Percentiles rank a stretch among this genome's conserved stretches.
Conservation (phyloP, 2,888 invertebrate genomes). For the Cynaeus angustus region DNA sequence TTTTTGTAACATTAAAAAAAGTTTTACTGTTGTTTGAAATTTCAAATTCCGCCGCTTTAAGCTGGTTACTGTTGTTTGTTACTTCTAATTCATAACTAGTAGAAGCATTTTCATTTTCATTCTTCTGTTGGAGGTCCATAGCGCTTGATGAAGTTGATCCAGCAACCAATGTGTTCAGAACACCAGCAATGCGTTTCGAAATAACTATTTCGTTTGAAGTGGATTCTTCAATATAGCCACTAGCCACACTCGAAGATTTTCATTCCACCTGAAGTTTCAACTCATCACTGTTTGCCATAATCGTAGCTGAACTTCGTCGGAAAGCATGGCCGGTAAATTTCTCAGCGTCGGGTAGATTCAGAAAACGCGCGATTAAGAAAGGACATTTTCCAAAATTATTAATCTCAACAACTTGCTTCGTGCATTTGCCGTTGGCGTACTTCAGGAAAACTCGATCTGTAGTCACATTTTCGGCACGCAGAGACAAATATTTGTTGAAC, state of each 20-base stretch:
- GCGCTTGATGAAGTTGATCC: neutral
- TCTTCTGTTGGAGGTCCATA: constrained; percentile 1
- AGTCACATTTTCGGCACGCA: neutral
- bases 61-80: constrained; percentile 8
- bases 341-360: constrained; percentile 41
- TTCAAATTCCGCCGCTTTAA: neutral
- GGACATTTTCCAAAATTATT: constrained; percentile 47
- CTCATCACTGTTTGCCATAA: neutral
- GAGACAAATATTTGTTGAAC: neutral
- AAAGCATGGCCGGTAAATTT: constrained; percentile 8
- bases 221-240: constrained; percentile 4
- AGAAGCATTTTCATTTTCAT: constrained; percentile 5
- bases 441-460: constrained; percentile 2
- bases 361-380: constrained; percentile 38
- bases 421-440: constrained; percentile 35
- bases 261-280: neutral
- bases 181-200: too few species aligned
- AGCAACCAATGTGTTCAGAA: too few species aligned
- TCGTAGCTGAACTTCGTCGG: constrained; percentile 43
- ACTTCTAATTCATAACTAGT: neutral
- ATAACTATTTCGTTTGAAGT: neutral
- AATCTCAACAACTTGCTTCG: constrained; percentile 50
- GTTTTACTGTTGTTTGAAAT: constrained; percentile 8
- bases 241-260: neutral
- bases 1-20: too few species aligned